A percentile compares a stretch with the other conserved stretches of the same genome.
Evolutionary conservation across 2,113 vertebrate species (phyloP).

Genomic region (Hemichromis elongatus): DNA sequence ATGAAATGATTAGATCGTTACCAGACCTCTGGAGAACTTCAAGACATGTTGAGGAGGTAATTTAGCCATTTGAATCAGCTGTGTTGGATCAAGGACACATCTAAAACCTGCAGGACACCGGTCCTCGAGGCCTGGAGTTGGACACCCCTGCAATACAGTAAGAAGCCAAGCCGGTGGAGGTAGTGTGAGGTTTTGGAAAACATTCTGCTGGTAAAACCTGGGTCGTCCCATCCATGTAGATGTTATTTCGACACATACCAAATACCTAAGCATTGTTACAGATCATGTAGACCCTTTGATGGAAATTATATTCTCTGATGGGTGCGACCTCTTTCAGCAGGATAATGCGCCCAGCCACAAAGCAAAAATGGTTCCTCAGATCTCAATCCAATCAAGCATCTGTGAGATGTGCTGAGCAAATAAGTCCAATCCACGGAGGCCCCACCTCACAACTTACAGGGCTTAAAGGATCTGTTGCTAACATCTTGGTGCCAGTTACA

Average conservation of each 20-base stretch:
- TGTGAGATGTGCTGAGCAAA: not conserved
- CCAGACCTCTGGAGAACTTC: too few species aligned
- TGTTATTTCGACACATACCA: not conserved
- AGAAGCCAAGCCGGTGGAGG: not conserved
- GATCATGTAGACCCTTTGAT: not conserved
- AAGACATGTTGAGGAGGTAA: too few species aligned
- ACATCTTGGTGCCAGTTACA: not conserved
- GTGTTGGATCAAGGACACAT: too few species aligned
- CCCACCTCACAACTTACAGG: not conserved
- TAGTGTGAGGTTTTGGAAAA: not conserved
- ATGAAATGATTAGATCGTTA: too few species aligned
- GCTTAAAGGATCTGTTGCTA: not conserved
- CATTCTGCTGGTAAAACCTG: not conserved
- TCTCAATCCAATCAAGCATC: not conserved
- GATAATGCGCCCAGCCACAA: not conserved
- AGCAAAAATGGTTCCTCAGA: not conserved
- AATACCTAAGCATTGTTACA: not conserved
- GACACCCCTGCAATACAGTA: too few species aligned
- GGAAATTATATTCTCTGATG: not conserved
- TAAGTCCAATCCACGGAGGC: not conserved
- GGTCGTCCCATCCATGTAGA: not conserved
- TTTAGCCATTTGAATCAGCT: too few species aligned
- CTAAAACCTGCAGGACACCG: too few species aligned
- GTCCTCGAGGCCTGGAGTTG: too few species aligned
- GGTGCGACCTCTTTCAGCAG: not conserved